Evolutionary conservation across 2,113 vertebrate species (phyloP), one percentile per base, ranked within the genome.

Genomic region (Apus apus): DNA sequence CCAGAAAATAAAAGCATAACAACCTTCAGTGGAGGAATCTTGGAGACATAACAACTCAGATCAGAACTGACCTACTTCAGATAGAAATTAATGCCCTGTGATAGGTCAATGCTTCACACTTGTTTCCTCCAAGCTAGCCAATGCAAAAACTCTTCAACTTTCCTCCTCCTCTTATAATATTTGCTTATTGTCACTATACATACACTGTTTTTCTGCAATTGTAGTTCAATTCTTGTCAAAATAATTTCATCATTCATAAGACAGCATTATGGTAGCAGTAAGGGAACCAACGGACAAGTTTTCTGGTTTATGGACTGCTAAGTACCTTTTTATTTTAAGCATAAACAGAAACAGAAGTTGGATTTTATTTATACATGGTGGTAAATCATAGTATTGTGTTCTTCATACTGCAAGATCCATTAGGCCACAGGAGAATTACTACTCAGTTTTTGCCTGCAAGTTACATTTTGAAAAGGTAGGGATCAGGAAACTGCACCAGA

Each of bases 301-400:
- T 93, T 94, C 73, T 85, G 66, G 36, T 23, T 90, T 92, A 75
- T 67, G 50, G 93, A 43, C 38, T 40, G 45, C 48, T 38, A 89
- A 90, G 26, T 77, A 48, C 19, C 8, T 93, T 88, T 95, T 92
- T 57, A 84, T 62, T 95, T 95, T 71, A 87, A 91, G 19, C 30
- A 71, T 61, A 84, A 89, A 77, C 30, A 68, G 51, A 71, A 92
- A 57, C 20, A 46, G 46, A 87, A 81, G 57, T 62, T 71, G 38
- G 70, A 67, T 22, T 71, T 92, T 93, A 32, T 92, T 88, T 93
- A 65, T 43, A 73, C 23, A 20, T 11, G 15, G 38, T 84, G 9
- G 9, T 13, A 89, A 91, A 68, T 88, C 26, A 90, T 89, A 83
- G 25, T 48, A 4, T 62, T 79, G 25, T 93, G 30, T 46, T 92